Conservation (phyloP, 2,888 invertebrate genomes). For the Drosophila phalerata region DNA sequence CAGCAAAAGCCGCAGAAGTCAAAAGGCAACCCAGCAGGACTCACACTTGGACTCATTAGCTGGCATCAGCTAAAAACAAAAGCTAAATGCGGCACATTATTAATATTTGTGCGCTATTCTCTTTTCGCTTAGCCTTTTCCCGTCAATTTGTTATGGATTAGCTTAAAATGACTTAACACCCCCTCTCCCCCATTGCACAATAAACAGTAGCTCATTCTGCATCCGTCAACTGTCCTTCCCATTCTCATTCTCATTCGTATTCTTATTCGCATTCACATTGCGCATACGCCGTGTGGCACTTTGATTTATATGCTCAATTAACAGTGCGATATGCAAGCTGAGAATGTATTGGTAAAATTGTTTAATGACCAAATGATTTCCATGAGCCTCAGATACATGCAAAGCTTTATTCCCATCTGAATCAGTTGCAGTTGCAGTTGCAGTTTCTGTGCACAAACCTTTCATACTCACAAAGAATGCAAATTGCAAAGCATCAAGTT, state of each 20-base stretch:
- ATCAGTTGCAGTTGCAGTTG: background rate
- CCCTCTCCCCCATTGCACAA: background rate
- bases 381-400: background rate
- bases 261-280: slow-evolving; percentile 9
- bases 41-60: slow-evolving; percentile 44
- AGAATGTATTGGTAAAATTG: slow-evolving; percentile 13
- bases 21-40: slow-evolving; percentile 23
- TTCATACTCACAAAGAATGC: slow-evolving; percentile 1
- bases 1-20: background rate
- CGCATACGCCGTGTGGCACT: slow-evolving; percentile 40
- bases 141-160: slow-evolving; percentile 56
- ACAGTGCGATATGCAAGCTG: slow-evolving; percentile 19
- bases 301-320: slow-evolving; percentile 56
- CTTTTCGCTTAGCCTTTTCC: slow-evolving; percentile 14
- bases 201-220: slow-evolving; percentile 9
- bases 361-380: slow-evolving; percentile 38
- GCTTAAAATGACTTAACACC: slow-evolving; percentile 35
- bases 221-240: slow-evolving; percentile 5
- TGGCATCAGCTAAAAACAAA: slow-evolving; percentile 41
- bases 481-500: slow-evolving; percentile 7
- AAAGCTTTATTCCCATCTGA: background rate
- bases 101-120: slow-evolving; percentile 51
- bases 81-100: slow-evolving; percentile 48
- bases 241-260: background rate
- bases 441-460: slow-evolving; percentile 3